These are phyloP conservation scores for Aleiodes testaceus DNA, from an alignment of 2,888 invertebrate species.

Conservation along the genomic window DNA sequence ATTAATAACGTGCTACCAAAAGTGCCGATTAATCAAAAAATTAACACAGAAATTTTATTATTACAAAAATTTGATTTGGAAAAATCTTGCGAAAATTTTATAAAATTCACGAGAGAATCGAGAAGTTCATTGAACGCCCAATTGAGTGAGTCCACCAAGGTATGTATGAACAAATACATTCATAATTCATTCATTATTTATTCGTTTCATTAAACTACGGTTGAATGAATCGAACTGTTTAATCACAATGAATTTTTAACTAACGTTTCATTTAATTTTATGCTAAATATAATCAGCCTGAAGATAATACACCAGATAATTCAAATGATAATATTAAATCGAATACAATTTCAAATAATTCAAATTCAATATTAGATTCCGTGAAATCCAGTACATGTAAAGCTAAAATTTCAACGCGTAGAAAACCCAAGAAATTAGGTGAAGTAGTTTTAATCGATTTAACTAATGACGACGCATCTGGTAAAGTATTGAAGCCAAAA, in stretches of 20 bases:
- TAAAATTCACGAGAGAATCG: constrained; percentile 58
- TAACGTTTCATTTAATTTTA: constrained; percentile 25
- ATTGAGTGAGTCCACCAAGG: neutral
- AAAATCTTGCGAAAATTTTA: constrained; percentile 63
- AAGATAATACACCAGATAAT: constrained; percentile 53
- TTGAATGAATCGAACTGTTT: too few relatives aligned
- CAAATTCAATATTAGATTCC: constrained; percentile 29
- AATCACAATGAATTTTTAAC: neutral
- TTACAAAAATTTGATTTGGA: constrained; percentile 64
- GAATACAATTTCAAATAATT: constrained; percentile 14
- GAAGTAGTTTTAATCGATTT: constrained; percentile 66
- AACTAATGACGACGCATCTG: constrained; percentile 61
- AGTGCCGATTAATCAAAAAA: constrained; percentile 61
- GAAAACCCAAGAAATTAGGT: constrained; percentile 56
- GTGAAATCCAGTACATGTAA: constrained; percentile 15
- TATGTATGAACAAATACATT: neutral
- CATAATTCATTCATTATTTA: neutral
- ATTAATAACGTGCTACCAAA: constrained; percentile 65
- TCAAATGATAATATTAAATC: constrained; percentile 33
- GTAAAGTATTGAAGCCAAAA: constrained; percentile 60
- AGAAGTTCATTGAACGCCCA: constrained; percentile 4
- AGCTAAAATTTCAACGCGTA: constrained; percentile 45
- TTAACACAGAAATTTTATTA: constrained; percentile 61
- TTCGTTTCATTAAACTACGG: too few relatives aligned
- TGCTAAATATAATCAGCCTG: constrained; percentile 53